These are phyloP conservation scores for Heliothis virescens DNA, from an alignment of 1,140 invertebrate species.

Conservation along the genomic window DNA sequence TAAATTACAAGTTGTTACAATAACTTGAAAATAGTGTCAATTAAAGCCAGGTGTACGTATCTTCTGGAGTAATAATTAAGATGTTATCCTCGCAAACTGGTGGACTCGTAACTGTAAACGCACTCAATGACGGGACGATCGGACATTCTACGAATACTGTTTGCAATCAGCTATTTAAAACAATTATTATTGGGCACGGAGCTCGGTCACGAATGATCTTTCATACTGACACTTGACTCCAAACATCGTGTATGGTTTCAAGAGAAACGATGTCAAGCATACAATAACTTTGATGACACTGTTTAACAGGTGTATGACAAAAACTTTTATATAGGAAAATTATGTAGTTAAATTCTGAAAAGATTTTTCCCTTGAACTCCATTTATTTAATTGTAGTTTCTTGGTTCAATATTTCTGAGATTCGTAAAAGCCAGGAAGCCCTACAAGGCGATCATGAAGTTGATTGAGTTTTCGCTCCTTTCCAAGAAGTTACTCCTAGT, in stretches of 20 bases:
- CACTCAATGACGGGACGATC: conserved; percentile 25
- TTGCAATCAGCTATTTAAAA: conserved; percentile 11
- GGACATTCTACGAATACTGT: conserved; percentile 15
- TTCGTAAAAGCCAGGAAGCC: not conserved
- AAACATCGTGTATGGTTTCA: not conserved
- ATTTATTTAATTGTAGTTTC: not conserved
- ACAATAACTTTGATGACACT: not conserved
- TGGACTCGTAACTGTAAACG: not conserved
- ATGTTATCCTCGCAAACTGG: not conserved
- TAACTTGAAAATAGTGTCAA: too few species aligned
- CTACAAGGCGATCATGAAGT: not conserved
- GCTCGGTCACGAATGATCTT: conserved; percentile 17
- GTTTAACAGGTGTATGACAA: not conserved
- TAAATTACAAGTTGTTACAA: too few species aligned
- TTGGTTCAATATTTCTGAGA: not conserved
- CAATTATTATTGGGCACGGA: conserved; percentile 10
- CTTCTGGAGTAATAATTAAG: too few species aligned
- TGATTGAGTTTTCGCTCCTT: conserved; percentile 8
- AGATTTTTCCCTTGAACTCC: not conserved
- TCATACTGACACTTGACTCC: conserved; percentile 24
- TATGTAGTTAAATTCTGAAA: not conserved
- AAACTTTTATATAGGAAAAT: too few species aligned
- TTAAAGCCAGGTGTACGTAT: too few species aligned
- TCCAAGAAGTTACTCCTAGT: not conserved
- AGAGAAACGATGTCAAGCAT: not conserved